Conservation (phyloP, 2,113 vertebrate genomes). For the Poeciliopsis occidentalis region DNA sequence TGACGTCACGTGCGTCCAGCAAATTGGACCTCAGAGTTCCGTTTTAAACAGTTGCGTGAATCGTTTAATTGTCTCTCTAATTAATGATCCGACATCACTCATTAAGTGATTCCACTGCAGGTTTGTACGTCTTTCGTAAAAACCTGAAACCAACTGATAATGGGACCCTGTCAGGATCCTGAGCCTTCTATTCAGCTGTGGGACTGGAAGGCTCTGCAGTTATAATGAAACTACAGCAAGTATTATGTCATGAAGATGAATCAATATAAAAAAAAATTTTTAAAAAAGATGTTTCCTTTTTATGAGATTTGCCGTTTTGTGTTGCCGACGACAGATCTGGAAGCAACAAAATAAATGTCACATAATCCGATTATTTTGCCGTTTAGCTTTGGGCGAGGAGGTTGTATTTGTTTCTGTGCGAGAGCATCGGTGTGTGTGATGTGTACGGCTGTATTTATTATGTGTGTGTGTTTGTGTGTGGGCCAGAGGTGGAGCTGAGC, state of each 20-base stretch:
- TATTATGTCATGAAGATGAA: not conserved
- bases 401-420: not conserved
- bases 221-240: not conserved
- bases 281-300: not conserved
- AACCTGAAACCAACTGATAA: too few relatives aligned
- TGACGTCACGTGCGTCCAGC: too few relatives aligned
- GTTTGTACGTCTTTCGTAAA: too few relatives aligned
- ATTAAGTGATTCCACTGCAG: too few relatives aligned
- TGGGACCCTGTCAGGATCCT: too few relatives aligned
- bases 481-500: constrained; percentile 22
- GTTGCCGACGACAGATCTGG: too few relatives aligned
- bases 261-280: not conserved
- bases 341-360: constrained; percentile 6
- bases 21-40: too few relatives aligned
- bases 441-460: constrained; percentile 36
- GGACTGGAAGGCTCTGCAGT: not conserved
- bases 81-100: too few relatives aligned
- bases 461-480: constrained; percentile 10
- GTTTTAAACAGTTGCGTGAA: too few relatives aligned
- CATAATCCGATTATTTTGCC: constrained; percentile 5
- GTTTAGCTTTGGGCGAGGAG: not conserved
- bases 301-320: not conserved
- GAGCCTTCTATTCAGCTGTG: too few relatives aligned
- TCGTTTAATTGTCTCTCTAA: too few relatives aligned
- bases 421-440: constrained; percentile 2